Conservation (phyloP, 2,797 vertebrate genomes). For the Synaphobranchus kaupii region DNA sequence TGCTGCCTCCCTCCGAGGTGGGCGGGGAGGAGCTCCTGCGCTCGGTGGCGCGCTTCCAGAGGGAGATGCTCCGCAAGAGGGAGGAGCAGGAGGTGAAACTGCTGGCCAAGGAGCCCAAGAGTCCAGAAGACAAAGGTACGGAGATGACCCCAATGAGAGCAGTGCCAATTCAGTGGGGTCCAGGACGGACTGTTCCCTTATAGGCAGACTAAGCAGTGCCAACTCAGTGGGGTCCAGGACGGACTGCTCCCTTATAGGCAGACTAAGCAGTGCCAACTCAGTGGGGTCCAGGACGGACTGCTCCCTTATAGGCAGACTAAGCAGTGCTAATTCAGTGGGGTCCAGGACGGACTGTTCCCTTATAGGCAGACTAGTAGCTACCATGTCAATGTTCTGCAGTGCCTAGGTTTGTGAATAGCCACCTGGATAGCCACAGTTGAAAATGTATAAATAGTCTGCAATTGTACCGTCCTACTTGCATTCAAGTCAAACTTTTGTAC, state of each 20-base stretch:
- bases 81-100: conserved; percentile 83
- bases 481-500: neutral
- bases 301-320: no score
- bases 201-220: neutral
- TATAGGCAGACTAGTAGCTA: no score
- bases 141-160: neutral
- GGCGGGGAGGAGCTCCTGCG: conserved; percentile 90
- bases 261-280: no score
- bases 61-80: conserved; percentile 91
- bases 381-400: no score
- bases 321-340: no score
- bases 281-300: no score
- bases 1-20: conserved; percentile 91
- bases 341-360: no score
- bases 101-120: conserved; percentile 80
- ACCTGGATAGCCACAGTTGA: neutral
- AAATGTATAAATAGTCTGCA: neutral
- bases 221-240: no score
- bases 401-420: neutral
- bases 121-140: conserved; percentile 83
- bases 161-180: neutral
- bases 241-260: no score
- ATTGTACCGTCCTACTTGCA: neutral
- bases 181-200: neutral
- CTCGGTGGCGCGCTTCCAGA: conserved; percentile 90